Evolutionary conservation across 2,797 vertebrate species (phyloP).

Genomic region (Kryptopterus vitreolus): DNA sequence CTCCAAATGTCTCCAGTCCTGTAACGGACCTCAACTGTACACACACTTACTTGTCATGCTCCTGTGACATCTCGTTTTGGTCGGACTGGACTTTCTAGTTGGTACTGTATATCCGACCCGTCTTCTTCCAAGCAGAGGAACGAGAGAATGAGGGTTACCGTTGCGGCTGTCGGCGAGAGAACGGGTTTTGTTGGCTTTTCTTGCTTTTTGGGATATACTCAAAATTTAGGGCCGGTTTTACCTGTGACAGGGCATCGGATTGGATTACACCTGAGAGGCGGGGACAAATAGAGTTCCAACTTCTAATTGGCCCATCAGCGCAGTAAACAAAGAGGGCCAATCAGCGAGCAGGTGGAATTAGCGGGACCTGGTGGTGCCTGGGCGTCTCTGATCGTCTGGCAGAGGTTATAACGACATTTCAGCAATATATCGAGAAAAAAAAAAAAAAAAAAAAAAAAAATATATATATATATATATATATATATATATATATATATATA

Average conservation of each 20-base stretch:
- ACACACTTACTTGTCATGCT: constrained; percentile 96
- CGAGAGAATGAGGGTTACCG: constrained; percentile 75
- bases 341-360: constrained; percentile 39
- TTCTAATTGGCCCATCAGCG: constrained; percentile 64
- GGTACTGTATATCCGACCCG: constrained; percentile 89
- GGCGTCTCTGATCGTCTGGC: constrained; percentile 1
- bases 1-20: constrained; percentile 1
- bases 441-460: no score
- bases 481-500: no score
- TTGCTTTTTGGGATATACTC: constrained; percentile 85
- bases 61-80: constrained; percentile 95
- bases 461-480: not conserved
- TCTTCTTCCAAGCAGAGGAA: constrained; percentile 76
- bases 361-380: constrained; percentile 10
- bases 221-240: constrained; percentile 81
- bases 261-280: constrained; percentile 77
- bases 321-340: constrained; percentile 12
- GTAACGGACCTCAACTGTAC: constrained; percentile 60
- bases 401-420: not conserved
- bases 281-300: constrained; percentile 53
- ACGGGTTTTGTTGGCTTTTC: constrained; percentile 97
- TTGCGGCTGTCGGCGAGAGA: constrained; percentile 71
- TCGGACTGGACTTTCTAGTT: constrained; percentile 98
- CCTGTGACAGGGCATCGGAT: constrained; percentile 77
- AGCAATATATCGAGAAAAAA: no score